Conservation (phyloP, 2,113 vertebrate species). For the Peromyscus maniculatus region DNA sequence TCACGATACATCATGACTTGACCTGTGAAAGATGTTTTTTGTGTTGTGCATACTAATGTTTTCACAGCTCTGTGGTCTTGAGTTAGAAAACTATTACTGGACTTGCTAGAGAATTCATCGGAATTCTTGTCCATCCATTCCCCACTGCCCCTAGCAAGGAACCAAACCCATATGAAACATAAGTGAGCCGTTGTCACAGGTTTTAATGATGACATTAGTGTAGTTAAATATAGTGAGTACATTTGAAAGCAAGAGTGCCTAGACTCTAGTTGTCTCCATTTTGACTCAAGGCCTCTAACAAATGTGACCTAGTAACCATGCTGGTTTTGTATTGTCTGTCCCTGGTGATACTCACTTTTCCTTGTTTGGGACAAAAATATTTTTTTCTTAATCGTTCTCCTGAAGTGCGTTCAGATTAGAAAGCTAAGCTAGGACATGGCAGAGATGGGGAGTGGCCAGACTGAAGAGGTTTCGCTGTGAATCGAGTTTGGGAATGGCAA, state of each 20-base stretch:
- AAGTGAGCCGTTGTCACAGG: neutral
- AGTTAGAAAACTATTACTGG: slow-evolving; percentile 45
- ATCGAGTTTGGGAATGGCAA: neutral
- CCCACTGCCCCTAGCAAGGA: neutral
- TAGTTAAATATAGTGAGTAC: neutral
- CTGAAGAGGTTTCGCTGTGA: neutral
- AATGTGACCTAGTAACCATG: slow-evolving; percentile 31
- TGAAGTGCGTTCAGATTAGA: slow-evolving; percentile 59
- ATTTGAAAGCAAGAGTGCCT: neutral
- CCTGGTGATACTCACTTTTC: slow-evolving; percentile 19
- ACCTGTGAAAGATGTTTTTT: slow-evolving; percentile 67
- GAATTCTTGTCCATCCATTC: slow-evolving; percentile 16
- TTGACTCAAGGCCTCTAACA: slow-evolving; percentile 33
- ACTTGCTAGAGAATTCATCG: slow-evolving; percentile 23
- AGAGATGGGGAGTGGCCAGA: neutral
- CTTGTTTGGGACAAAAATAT: slow-evolving; percentile 68
- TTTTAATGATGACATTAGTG: neutral
- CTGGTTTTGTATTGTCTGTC: slow-evolving; percentile 61
- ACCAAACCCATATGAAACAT: slow-evolving; percentile 32
- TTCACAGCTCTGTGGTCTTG: slow-evolving; percentile 49
- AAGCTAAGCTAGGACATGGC: slow-evolving; percentile 51
- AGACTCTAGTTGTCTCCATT: neutral
- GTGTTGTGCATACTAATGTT: slow-evolving; percentile 46
- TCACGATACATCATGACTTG: slow-evolving; percentile 45
- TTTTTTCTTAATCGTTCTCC: slow-evolving; percentile 42